Conservation (phyloP, 2,797 vertebrate species). For the Taeniopygia guttata region DNA sequence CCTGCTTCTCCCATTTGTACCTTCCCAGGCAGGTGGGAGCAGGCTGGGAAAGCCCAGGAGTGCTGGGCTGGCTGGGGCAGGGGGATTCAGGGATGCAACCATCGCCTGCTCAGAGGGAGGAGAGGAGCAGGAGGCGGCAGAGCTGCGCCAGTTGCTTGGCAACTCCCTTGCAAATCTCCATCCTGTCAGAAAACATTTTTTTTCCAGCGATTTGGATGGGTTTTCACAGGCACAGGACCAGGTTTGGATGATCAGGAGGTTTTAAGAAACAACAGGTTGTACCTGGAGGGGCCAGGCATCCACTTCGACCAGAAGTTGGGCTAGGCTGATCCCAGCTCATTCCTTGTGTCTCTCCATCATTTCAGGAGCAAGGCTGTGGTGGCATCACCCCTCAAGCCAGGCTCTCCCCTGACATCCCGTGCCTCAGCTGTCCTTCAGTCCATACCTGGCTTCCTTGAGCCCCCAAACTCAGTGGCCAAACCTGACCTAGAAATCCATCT, state of each 20-base stretch:
- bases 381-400: not conserved
- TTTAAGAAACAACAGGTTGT: not conserved
- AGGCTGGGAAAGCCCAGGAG: not conserved
- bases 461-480: not conserved
- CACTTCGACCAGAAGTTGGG: not conserved
- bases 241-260: not conserved
- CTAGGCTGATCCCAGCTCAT: not conserved
- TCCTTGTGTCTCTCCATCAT: not conserved
- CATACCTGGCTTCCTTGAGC: not conserved
- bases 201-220: not conserved
- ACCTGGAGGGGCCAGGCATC: not conserved
- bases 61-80: rapidly evolving
- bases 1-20: not conserved
- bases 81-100: not conserved
- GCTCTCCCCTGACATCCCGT: not conserved
- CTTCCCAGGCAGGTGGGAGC: not conserved
- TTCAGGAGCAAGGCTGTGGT: not conserved
- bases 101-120: not conserved
- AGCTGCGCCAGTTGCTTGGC: conserved; percentile 62
- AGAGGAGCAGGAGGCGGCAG: conserved; percentile 38
- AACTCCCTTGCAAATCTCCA: conserved; percentile 55
- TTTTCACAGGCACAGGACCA: not conserved
- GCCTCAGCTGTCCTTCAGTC: not conserved
- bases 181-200: conserved; percentile 44
- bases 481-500: not conserved